These are phyloP conservation scores for Parapsyche elsis DNA, from an alignment of 1,140 invertebrate species.

Conservation along the genomic window DNA sequence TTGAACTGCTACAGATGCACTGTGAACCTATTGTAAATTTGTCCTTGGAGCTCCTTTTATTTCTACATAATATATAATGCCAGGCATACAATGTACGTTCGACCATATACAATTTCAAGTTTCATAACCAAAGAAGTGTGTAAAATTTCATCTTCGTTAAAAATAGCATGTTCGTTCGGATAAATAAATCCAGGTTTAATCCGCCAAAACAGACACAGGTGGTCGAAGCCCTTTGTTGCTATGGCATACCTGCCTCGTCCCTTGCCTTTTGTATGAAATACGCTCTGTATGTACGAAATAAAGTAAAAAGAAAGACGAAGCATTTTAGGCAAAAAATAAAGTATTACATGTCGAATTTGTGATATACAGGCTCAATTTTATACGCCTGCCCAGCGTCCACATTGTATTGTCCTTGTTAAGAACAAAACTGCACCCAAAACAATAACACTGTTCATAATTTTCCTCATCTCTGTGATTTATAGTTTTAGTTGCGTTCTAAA, in stretches of 20 bases:
- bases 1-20: slow-evolving; percentile 25
- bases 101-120: neutral
- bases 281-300: neutral
- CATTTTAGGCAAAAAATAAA: neutral
- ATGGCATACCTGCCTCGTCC: slow-evolving; percentile 18
- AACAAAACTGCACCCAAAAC: no score
- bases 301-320: neutral
- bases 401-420: no score
- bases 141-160: neutral
- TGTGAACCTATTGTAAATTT: neutral
- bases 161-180: neutral
- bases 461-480: no score
- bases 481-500: neutral
- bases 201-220: slow-evolving; percentile 32
- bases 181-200: neutral
- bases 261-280: slow-evolving; percentile 15
- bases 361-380: neutral
- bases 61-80: neutral
- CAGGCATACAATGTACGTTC: no score
- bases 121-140: neutral
- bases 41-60: neutral
- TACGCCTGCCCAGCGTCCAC: neutral
- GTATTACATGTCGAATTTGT: neutral
- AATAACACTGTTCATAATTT: no score
- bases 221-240: neutral